Conservation (phyloP, 2,797 vertebrate genomes). For the Menidia menidia region DNA sequence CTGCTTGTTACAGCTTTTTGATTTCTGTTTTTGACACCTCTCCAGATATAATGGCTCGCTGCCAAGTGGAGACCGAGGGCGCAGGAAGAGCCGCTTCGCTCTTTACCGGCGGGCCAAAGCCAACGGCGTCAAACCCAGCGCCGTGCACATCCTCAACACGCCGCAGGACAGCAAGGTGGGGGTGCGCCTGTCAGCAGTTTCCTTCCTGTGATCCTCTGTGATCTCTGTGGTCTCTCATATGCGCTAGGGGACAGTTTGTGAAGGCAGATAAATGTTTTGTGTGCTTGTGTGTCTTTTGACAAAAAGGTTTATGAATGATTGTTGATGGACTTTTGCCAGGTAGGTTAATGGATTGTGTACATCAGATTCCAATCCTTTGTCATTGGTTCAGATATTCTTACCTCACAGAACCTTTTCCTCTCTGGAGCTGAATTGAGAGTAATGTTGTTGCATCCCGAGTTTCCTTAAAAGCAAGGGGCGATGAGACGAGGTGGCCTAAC, state of each 20-base stretch:
- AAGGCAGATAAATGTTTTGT: background rate
- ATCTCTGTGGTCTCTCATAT: constrained; percentile 26
- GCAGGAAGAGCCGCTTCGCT: constrained; percentile 96
- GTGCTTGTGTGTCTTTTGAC: background rate
- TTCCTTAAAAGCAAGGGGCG: constrained; percentile 8
- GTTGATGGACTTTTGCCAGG: background rate
- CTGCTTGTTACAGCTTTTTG: background rate
- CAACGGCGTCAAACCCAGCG: constrained; percentile 95
- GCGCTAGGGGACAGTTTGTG: constrained; percentile 35
- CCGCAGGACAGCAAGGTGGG: constrained; percentile 94
- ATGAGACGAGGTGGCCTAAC: constrained; percentile 2
- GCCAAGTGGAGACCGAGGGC: constrained; percentile 93
- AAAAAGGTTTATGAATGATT: background rate
- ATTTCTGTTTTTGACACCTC: background rate
- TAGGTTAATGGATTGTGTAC: background rate
- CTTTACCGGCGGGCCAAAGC: constrained; percentile 92
- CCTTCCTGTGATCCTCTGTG: constrained; percentile 56
- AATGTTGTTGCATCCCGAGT: background rate
- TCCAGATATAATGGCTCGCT: constrained; percentile 97
- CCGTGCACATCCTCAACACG: constrained; percentile 94
- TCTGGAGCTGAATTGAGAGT: background rate
- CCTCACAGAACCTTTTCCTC: background rate
- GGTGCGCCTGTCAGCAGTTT: constrained; percentile 42
- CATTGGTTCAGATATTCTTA: background rate
- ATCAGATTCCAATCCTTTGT: background rate